A percentile compares a stretch with the other conserved stretches of the same genome.
These are phyloP conservation scores for Spicauda simplicius DNA, from an alignment of 2,888 invertebrate genomes.

Conservation along the genomic window DNA sequence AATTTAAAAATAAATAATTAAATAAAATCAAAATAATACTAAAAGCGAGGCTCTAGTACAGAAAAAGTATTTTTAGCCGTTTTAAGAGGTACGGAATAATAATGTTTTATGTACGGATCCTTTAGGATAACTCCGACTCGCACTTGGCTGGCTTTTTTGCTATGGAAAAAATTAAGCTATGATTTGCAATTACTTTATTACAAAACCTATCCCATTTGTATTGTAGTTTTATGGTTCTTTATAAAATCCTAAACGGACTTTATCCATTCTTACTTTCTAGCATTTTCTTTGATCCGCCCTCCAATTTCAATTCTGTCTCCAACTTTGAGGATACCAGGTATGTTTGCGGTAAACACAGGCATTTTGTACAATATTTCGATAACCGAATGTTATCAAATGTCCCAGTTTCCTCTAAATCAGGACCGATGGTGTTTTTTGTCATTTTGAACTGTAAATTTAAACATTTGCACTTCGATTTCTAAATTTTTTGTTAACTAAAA, in stretches of 20 bases:
- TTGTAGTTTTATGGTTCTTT: too few relatives aligned
- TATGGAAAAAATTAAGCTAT: too few relatives aligned
- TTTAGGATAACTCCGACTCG: too few relatives aligned
- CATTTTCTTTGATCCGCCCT: conserved; percentile 78
- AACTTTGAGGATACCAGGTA: conserved; percentile 69
- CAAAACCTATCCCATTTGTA: too few relatives aligned
- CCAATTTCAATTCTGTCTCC: conserved; percentile 79
- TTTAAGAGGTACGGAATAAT: too few relatives aligned
- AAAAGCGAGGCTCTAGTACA: too few relatives aligned
- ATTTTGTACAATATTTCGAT: conserved; percentile 54
- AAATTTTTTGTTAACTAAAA: conserved; percentile 18
- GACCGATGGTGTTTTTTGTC: conserved; percentile 59
- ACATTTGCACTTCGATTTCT: conserved; percentile 54
- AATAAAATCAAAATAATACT: too few relatives aligned
- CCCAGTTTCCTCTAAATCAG: conserved; percentile 56
- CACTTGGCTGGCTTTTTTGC: too few relatives aligned
- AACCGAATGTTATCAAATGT: conserved; percentile 45
- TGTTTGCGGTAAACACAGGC: conserved; percentile 78
- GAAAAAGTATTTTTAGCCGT: too few relatives aligned
- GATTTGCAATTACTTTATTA: too few relatives aligned
- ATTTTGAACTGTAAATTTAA: conserved; percentile 77
- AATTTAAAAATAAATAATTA: too few relatives aligned
- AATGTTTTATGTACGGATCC: too few relatives aligned
- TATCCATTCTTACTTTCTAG: conserved; percentile 66
- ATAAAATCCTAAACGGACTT: neutral